A percentile compares a stretch with the other conserved stretches of the same genome.
Evolutionary conservation across 1,140 invertebrate genomes (phyloP).

Genomic region (Globodera rostochiensis): DNA sequence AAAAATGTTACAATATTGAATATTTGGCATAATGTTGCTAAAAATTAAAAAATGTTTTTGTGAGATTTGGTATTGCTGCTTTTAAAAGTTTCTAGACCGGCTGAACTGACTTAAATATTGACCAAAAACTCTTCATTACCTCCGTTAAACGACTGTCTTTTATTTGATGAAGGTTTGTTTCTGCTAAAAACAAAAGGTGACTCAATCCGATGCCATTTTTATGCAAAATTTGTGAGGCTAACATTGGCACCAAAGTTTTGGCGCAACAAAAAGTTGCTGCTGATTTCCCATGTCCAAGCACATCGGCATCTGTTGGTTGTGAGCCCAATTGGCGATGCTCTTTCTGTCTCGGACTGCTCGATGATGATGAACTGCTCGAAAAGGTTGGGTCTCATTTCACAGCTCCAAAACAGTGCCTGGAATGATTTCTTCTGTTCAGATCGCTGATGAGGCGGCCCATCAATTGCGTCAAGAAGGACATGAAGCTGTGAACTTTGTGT

Average conservation of each 20-base stretch:
- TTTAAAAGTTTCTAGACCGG: too few species aligned
- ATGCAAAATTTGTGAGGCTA: not conserved
- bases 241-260: not conserved
- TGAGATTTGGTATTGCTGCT: too few species aligned
- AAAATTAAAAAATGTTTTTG: too few species aligned
- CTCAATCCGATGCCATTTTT: not conserved
- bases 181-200: not conserved
- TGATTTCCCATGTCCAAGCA: not conserved
- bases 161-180: not conserved
- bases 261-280: not conserved
- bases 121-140: too few species aligned
- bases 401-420: too few species aligned
- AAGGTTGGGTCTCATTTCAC: not conserved
- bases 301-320: not conserved
- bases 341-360: conserved; percentile 38
- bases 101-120: too few species aligned
- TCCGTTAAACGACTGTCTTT: too few species aligned
- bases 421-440: not conserved
- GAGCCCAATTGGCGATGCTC: conserved; percentile 10
- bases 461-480: conserved; percentile 43
- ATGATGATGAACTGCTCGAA: conserved; percentile 30
- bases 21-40: too few species aligned
- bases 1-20: too few species aligned
- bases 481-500: conserved; percentile 55
- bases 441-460: conserved; percentile 26